Base-by-base conservation (phyloP, 1,140 invertebrate genomes). In the Planococcus citri region DNA sequence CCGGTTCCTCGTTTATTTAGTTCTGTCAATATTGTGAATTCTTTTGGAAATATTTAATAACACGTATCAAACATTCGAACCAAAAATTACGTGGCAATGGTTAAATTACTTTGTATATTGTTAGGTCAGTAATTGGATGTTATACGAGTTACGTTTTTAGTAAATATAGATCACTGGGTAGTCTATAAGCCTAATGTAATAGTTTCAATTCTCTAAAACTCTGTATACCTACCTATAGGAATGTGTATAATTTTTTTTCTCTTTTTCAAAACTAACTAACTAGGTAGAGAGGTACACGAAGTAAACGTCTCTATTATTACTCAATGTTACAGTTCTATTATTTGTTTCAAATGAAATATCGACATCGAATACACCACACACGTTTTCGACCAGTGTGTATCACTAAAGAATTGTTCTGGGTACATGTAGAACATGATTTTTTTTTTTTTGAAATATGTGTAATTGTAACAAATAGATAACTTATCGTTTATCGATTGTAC, bases 11-110 rank as follows among this genome's bases (percentile, higher is more conserved):
- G 60, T 64, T 64, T 24, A 27, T 27, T 51, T 51, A 51, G 41
- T 64, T 64, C 20, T 64, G 60, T 64, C 60, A 64, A 64, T 64
- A 64, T 64, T 64, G 60, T 27, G 60, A 64, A 64, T 24, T 27
- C 60, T 64, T 1, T 9, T 64, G 60, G 60, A 64, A 64, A 64
- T 27, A 64, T 64, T 64, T 64, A 64, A 64, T 64, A 25, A 27
- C 60, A 64, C 25, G 60, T 64, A 64, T 64, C 22, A 64, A 20
- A 64, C 60, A 25, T 64, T 25, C 25, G 17, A 51, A 20, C 41
- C 41, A 20, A 51, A n/a, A 51, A 51, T 51, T 51, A 51, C 41
- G 41, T 51, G 41, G 41, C 41, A 51, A 51, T 51, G 41, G 41
- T 20, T 51, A 20, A 20, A 51, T 51, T 17, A n/a, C 41, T 20